Conservation (phyloP, 2,113 vertebrate genomes). For the Paralichthys olivaceus region DNA sequence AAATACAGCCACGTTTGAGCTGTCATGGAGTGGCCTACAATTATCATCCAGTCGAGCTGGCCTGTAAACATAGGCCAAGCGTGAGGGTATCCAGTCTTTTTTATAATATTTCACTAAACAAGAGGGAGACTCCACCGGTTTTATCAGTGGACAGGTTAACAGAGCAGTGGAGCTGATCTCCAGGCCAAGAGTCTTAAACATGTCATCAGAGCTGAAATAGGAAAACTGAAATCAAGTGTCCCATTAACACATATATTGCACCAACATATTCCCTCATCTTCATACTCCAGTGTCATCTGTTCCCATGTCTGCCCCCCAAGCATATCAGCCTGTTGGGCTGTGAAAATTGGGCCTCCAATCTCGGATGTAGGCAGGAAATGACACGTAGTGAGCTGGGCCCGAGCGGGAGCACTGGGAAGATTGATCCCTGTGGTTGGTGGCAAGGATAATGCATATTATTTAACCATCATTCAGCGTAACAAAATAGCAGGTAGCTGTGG, state of each 20-base stretch:
- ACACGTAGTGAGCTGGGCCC: slow-evolving; percentile 51
- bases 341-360: slow-evolving; percentile 82
- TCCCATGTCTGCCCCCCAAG: slow-evolving; percentile 57
- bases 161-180: slow-evolving; percentile 31
- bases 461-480: slow-evolving; percentile 69
- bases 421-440: slow-evolving; percentile 75
- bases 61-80: slow-evolving; percentile 20
- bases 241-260: slow-evolving; percentile 76
- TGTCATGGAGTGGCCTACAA: slow-evolving; percentile 7
- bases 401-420: slow-evolving; percentile 67
- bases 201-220: slow-evolving; percentile 51
- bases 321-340: slow-evolving; percentile 72
- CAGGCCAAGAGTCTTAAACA: slow-evolving; percentile 48
- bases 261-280: slow-evolving; percentile 63
- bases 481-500: slow-evolving; percentile 72
- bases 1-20: slow-evolving; percentile 9
- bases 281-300: slow-evolving; percentile 63
- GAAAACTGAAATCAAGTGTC: slow-evolving; percentile 70
- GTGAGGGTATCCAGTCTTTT: slow-evolving; percentile 1
- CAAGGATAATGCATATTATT: slow-evolving; percentile 82
- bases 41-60: neutral
- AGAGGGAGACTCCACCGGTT: neutral
- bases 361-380: slow-evolving; percentile 74
- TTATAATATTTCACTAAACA: slow-evolving; percentile 18
- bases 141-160: slow-evolving; percentile 34